Percentiles rank a stretch among this genome's conserved stretches.
These are phyloP conservation scores for Florisuga fusca DNA, from an alignment of 2,797 vertebrate genomes.

Conservation along the genomic window DNA sequence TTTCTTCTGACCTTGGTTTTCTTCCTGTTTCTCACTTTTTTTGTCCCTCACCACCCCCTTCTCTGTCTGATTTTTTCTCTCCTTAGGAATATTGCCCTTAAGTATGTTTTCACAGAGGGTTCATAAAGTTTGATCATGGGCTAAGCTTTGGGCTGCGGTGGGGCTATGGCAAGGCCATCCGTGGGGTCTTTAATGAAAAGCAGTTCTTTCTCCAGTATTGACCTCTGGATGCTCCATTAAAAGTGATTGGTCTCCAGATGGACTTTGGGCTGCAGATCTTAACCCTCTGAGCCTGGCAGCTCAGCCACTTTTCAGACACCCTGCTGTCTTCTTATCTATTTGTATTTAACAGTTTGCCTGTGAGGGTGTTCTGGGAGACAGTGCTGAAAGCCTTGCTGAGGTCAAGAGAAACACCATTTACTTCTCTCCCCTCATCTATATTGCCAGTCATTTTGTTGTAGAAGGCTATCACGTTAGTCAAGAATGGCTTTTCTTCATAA, in stretches of 20 bases:
- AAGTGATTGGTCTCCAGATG: background rate
- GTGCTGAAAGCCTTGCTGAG: background rate
- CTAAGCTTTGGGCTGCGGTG: background rate
- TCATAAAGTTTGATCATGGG: background rate
- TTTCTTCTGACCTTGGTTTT: background rate
- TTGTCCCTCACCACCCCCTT: no score
- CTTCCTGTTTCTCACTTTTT: background rate
- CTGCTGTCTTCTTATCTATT: background rate
- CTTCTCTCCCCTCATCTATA: background rate
- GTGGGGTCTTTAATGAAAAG: background rate
- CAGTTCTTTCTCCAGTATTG: background rate
- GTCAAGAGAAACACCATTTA: background rate
- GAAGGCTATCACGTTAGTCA: background rate
- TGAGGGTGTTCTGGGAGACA: background rate
- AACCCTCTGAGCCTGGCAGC: background rate
- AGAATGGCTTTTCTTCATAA: background rate
- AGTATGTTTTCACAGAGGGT: background rate
- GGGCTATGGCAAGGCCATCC: background rate
- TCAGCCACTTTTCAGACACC: background rate
- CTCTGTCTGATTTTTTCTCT: background rate
- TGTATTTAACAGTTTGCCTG: background rate
- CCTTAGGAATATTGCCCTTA: background rate
- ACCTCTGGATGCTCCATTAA: background rate
- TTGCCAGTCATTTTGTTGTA: background rate
- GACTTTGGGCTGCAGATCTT: background rate